Percentiles rank a stretch among this genome's conserved stretches.
Conservation (phyloP, 2,888 invertebrate species). For the Formica aserva region DNA sequence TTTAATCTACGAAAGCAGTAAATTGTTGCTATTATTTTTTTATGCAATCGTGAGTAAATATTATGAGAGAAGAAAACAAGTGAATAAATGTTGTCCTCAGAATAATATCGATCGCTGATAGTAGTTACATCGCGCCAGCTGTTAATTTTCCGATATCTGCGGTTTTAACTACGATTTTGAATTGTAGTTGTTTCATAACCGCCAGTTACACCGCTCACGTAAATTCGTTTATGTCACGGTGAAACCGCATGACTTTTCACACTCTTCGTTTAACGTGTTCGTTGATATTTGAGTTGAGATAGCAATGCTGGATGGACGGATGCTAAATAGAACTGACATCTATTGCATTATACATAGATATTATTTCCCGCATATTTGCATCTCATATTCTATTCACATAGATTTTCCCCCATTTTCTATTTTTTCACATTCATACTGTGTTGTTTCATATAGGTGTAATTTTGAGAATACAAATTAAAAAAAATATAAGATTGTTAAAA, state of each 20-base stretch:
- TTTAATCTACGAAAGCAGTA: conserved; percentile 6
- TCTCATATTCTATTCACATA: conserved; percentile 20
- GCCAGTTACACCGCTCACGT: neutral
- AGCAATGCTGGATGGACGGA: conserved; percentile 33
- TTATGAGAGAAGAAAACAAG: neutral
- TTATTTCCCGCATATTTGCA: conserved; percentile 34
- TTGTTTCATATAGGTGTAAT: neutral
- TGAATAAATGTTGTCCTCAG: neutral
- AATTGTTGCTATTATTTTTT: conserved; percentile 21
- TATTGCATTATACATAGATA: conserved; percentile 36
- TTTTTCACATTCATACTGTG: neutral
- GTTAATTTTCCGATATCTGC: conserved; percentile 62
- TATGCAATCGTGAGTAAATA: conserved; percentile 16
- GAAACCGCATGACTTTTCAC: conserved; percentile 43
- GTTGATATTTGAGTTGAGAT: conserved; percentile 39
- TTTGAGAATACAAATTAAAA: neutral
- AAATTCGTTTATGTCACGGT: conserved; percentile 54
- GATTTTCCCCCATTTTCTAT: neutral
- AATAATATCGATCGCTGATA: conserved; percentile 33
- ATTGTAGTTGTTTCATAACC: conserved; percentile 48
- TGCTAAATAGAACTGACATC: conserved; percentile 61
- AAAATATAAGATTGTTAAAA: neutral
- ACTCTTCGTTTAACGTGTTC: conserved; percentile 26
- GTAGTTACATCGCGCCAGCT: conserved; percentile 32
- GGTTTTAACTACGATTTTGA: conserved; percentile 25